A percentile compares a stretch with the other conserved stretches of the same genome.
These are phyloP conservation scores for Scaptodrosophila lebanonensis DNA, from an alignment of 1,140 invertebrate genomes.

Conservation along the genomic window DNA sequence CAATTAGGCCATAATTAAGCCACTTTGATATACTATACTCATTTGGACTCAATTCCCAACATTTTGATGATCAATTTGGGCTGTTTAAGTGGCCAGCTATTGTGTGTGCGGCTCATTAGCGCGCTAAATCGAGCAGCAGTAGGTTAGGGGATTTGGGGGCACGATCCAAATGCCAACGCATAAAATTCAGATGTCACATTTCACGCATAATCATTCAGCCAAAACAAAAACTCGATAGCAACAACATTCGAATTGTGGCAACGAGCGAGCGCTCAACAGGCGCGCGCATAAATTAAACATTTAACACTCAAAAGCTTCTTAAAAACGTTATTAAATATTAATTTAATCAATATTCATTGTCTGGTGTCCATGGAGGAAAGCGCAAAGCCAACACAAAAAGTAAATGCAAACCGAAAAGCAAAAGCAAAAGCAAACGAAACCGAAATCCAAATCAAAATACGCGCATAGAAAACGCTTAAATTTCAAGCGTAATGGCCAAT, in stretches of 20 bases:
- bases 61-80: too few species aligned
- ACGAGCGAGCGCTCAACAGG: not conserved
- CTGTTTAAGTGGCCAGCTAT: too few species aligned
- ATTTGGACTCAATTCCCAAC: too few species aligned
- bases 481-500: constrained; percentile 73
- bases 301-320: constrained; percentile 71
- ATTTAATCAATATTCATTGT: constrained; percentile 74
- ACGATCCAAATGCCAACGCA: too few species aligned
- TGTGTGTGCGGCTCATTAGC: too few species aligned
- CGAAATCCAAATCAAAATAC: constrained; percentile 59
- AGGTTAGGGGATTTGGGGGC: too few species aligned
- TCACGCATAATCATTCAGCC: constrained; percentile 33
- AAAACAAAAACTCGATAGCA: constrained; percentile 5
- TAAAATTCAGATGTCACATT: constrained; percentile 42
- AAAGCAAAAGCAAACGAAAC: constrained; percentile 34
- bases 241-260: not conserved
- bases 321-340: constrained; percentile 74
- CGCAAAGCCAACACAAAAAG: not conserved
- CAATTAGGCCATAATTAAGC: too few species aligned
- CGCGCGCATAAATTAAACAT: constrained; percentile 62
- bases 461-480: constrained; percentile 74
- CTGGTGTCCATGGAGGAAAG: constrained; percentile 8
- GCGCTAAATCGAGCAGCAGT: too few species aligned
- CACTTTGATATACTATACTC: too few species aligned
- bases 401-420: constrained; percentile 3